Conservation (phyloP, 2,888 invertebrate species). For the Yponomeuta evonymella region DNA sequence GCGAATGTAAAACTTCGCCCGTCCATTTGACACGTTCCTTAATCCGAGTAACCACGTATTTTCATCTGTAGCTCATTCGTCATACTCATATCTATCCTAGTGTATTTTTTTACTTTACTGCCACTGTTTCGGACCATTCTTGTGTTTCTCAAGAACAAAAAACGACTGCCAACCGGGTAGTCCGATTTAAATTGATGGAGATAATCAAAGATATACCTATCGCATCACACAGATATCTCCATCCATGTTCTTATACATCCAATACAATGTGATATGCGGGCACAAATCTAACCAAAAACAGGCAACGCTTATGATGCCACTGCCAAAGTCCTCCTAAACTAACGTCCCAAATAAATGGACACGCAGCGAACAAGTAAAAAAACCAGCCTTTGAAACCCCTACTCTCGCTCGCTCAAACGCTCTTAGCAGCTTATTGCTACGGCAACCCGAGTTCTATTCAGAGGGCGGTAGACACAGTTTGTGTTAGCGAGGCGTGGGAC, state of each 20-base stretch:
- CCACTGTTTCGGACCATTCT: too few relatives aligned
- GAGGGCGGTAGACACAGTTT: slow-evolving; percentile 5
- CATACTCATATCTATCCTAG: too few relatives aligned
- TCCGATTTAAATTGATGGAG: too few relatives aligned
- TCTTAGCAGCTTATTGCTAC: background rate
- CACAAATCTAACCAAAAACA: background rate
- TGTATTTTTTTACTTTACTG: too few relatives aligned
- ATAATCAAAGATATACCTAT: too few relatives aligned
- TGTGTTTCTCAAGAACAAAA: too few relatives aligned
- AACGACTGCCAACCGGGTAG: too few relatives aligned
- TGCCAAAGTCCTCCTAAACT: background rate
- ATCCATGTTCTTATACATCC: too few relatives aligned
- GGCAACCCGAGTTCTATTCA: background rate
- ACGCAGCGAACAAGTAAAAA: background rate
- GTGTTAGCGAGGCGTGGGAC: background rate
- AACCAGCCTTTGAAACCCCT: slow-evolving; percentile 11
- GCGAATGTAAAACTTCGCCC: background rate
- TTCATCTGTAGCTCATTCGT: background rate
- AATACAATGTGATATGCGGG: too few relatives aligned
- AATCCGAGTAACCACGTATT: background rate
- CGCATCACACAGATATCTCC: too few relatives aligned
- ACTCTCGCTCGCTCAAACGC: slow-evolving; percentile 38
- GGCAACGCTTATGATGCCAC: background rate
- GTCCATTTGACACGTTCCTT: background rate
- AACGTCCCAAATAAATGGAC: background rate